These are phyloP conservation scores for Folsomia candida DNA, from an alignment of 2,888 invertebrate genomes.

Conservation along the genomic window DNA sequence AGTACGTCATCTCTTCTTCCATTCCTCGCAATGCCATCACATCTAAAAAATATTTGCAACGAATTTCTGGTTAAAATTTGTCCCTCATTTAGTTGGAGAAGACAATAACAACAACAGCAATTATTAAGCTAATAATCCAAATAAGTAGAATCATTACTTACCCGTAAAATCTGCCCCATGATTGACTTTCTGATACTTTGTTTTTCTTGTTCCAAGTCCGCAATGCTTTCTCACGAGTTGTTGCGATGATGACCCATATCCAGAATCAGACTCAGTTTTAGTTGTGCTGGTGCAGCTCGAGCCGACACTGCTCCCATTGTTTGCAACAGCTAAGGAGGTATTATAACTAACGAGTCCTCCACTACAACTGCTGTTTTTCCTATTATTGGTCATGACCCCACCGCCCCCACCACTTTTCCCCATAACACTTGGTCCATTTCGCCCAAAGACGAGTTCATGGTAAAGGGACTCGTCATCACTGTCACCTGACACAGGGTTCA, in stretches of 20 bases:
- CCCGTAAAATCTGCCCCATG: slow-evolving; percentile 49
- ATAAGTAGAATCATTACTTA: slow-evolving; percentile 22
- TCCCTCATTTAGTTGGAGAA: background rate
- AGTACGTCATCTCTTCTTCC: slow-evolving; percentile 44
- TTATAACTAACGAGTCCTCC: slow-evolving; percentile 9
- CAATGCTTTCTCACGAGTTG: slow-evolving; percentile 37
- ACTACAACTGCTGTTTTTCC: slow-evolving; percentile 3
- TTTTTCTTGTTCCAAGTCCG: slow-evolving; percentile 43
- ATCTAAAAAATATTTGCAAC: slow-evolving; percentile 33
- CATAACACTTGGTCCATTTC: slow-evolving; percentile 14
- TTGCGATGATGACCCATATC: slow-evolving; percentile 40
- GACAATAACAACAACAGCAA: background rate
- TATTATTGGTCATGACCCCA: slow-evolving; percentile 31
- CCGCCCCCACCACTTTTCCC: slow-evolving; percentile 9
- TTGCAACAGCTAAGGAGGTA: slow-evolving; percentile 29
- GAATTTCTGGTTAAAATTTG: background rate
- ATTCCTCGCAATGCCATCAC: slow-evolving; percentile 44
- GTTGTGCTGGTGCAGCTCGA: slow-evolving; percentile 38
- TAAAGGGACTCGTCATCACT: slow-evolving; percentile 50
- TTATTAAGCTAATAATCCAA: background rate
- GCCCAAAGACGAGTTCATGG: slow-evolving; percentile 49
- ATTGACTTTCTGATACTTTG: slow-evolving; percentile 50
- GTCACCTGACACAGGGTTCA: slow-evolving; percentile 49
- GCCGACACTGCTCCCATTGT: slow-evolving; percentile 30
- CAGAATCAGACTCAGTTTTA: slow-evolving; percentile 40